Conservation (phyloP, 2,113 vertebrate species). For the Mesocricetus auratus region DNA sequence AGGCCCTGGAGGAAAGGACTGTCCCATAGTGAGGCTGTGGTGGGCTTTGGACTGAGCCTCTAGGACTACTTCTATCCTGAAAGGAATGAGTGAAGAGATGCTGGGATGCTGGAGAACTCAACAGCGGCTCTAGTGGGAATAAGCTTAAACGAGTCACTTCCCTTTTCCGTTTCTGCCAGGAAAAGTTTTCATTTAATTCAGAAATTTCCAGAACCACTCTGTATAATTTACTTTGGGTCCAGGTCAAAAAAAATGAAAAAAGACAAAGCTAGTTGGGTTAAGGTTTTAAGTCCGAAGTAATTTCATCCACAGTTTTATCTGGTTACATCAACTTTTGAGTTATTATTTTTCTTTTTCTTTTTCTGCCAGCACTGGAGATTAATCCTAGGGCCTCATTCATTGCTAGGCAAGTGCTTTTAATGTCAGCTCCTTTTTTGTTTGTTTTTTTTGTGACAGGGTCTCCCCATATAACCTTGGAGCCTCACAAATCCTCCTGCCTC, state of each 20-base stretch:
- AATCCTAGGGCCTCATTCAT: neutral
- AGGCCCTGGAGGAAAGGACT: neutral
- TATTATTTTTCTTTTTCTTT: neutral
- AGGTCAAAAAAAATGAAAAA: neutral
- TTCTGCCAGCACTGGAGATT: too few relatives aligned
- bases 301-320: neutral
- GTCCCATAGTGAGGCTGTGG: fast-evolving
- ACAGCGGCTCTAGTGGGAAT: fast-evolving
- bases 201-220: neutral
- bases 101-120: neutral
- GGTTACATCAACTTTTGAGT: neutral
- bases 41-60: neutral
- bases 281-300: neutral
- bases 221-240: neutral
- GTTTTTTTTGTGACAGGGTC: neutral
- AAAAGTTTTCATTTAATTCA: neutral
- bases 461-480: neutral
- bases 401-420: neutral
- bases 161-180: neutral
- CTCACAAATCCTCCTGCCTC: neutral
- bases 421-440: neutral
- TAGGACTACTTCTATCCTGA: too few relatives aligned
- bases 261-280: neutral
- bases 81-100: neutral
- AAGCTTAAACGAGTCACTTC: neutral